A percentile compares a stretch with the other conserved stretches of the same genome.
These are phyloP conservation scores for Aegypius monachus DNA, from an alignment of 2,113 vertebrate species.

Conservation along the genomic window DNA sequence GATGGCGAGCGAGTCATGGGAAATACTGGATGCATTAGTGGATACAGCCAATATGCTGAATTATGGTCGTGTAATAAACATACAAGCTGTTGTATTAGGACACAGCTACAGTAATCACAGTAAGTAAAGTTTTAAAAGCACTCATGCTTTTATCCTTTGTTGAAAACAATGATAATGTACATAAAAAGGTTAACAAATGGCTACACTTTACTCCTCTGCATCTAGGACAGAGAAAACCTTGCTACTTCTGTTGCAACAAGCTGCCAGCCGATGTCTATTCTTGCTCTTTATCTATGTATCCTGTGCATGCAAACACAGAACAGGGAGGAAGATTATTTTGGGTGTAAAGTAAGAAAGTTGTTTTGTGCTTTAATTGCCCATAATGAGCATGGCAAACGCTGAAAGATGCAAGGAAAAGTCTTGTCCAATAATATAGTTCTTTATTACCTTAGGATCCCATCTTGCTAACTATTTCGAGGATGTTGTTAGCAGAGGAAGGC, in stretches of 20 bases:
- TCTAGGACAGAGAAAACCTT: not conserved
- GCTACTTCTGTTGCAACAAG: not conserved
- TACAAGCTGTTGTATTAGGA: not conserved
- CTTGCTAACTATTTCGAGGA: constrained; percentile 54
- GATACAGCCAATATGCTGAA: constrained; percentile 2
- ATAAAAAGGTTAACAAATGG: constrained; percentile 6
- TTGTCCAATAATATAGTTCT: constrained; percentile 55
- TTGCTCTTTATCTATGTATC: not conserved
- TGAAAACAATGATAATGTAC: not conserved
- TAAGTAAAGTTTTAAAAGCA: constrained; percentile 37
- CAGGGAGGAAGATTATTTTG: not conserved
- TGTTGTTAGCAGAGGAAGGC: constrained; percentile 75
- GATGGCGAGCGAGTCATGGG: not conserved
- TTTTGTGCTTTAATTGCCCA: constrained; percentile 51
- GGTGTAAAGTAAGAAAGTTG: constrained; percentile 10
- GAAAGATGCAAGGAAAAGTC: constrained; percentile 48
- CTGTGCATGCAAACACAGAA: not conserved
- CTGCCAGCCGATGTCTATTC: not conserved
- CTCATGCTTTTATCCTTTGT: not conserved
- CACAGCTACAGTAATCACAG: not conserved
- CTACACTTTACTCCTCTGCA: not conserved
- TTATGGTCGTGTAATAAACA: not conserved
- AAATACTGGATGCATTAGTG: not conserved
- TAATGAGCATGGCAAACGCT: constrained; percentile 37
- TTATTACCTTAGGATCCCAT: constrained; percentile 53